Evolutionary conservation across 2,888 invertebrate species (phyloP).

Genomic region (Cosmia pyralina): DNA sequence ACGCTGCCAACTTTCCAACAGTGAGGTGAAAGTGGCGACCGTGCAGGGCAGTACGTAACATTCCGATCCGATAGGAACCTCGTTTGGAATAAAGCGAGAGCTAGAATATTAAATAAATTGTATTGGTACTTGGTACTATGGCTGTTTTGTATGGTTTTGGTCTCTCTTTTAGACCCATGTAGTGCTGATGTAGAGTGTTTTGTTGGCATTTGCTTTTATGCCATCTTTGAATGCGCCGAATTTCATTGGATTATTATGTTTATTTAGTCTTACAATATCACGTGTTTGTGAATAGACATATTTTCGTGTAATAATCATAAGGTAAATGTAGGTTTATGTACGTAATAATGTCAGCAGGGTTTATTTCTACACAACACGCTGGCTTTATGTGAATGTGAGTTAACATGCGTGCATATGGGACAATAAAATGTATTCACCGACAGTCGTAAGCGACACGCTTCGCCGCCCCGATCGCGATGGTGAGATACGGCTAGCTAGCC

Average conservation of each 20-base stretch:
- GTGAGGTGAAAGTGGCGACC: constrained; percentile 86
- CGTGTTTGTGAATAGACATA: constrained; percentile 9
- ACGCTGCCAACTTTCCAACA: constrained; percentile 86
- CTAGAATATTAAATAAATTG: constrained; percentile 67
- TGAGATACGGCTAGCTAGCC: constrained; percentile 79
- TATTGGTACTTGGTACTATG: constrained; percentile 49
- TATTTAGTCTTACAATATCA: neutral
- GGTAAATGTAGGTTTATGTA: constrained; percentile 39
- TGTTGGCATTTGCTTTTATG: constrained; percentile 1
- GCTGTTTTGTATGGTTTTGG: constrained; percentile 37
- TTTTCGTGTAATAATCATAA: constrained; percentile 27
- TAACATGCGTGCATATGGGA: constrained; percentile 81
- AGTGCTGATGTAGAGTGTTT: constrained; percentile 8
- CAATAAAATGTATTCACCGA: constrained; percentile 83
- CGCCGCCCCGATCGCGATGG: constrained; percentile 80
- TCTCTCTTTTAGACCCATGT: constrained; percentile 12
- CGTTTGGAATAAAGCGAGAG: constrained; percentile 74
- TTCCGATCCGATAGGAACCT: constrained; percentile 83
- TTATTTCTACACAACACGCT: constrained; percentile 52
- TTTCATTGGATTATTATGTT: constrained; percentile 16
- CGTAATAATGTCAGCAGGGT: constrained; percentile 33
- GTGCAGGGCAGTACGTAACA: constrained; percentile 82
- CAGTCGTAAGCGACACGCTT: constrained; percentile 85
- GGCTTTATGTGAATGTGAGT: constrained; percentile 62
- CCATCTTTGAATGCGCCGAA: neutral